phyloP scores from a whole-genome alignment of 2,113 vertebrate genomes.

The Puntigrus tetrazona region DNA sequence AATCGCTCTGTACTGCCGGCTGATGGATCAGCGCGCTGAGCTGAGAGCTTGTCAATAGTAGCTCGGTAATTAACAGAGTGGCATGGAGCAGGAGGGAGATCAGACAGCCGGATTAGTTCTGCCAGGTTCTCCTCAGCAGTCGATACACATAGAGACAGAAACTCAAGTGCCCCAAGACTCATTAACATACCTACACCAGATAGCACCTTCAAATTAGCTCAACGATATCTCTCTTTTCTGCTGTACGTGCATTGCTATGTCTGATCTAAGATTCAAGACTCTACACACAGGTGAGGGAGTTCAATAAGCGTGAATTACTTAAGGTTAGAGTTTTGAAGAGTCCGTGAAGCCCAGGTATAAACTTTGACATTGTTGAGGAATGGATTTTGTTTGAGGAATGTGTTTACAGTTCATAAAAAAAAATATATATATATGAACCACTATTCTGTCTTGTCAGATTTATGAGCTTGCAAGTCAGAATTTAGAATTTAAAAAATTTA shows the following conservation, averaged over 20 bases:
- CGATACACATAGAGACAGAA: conserved; percentile 57
- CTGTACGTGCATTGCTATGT: not conserved
- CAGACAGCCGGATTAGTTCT: conserved; percentile 66
- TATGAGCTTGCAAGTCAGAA: not conserved
- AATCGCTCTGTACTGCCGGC: conserved; percentile 54
- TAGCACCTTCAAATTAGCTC: conserved; percentile 44
- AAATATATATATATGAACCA: too few species aligned
- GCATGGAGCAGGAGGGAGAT: conserved; percentile 63
- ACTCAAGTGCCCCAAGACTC: conserved; percentile 41
- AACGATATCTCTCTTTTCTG: not conserved
- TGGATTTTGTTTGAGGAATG: too few species aligned
- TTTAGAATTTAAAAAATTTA: too few species aligned
- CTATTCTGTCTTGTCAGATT: not conserved
- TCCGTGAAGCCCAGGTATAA: not conserved
- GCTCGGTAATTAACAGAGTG: conserved; percentile 67
- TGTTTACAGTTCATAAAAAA: too few species aligned
- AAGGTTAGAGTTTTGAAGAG: not conserved
- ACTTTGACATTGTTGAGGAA: not conserved
- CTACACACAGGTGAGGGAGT: not conserved
- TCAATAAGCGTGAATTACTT: not conserved
- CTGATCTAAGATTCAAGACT: conserved; percentile 13
- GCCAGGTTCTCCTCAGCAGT: conserved; percentile 63
- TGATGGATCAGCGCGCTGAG: conserved; percentile 57
- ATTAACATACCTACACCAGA: conserved; percentile 63
- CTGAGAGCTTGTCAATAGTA: conserved; percentile 64